These are phyloP conservation scores for Copsychus sechellarum DNA, from an alignment of 2,113 vertebrate genomes.

Conservation along the genomic window DNA sequence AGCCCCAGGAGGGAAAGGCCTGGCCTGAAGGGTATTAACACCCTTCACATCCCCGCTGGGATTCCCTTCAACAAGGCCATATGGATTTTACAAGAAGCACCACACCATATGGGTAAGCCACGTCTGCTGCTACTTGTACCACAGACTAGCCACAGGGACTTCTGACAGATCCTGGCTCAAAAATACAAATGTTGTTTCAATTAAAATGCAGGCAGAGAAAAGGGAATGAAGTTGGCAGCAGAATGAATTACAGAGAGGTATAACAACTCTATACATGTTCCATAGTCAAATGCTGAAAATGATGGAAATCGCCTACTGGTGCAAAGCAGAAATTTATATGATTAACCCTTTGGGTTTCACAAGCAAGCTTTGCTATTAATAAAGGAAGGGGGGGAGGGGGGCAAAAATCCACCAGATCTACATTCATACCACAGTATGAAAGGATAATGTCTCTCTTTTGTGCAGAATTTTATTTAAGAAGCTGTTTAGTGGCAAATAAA, in stretches of 20 bases:
- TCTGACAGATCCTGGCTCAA: conserved; percentile 83
- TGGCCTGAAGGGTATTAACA: conserved; percentile 90
- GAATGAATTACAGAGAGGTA: conserved; percentile 73
- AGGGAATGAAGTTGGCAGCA: conserved; percentile 79
- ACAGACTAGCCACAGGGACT: conserved; percentile 84
- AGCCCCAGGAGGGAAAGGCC: conserved; percentile 88
- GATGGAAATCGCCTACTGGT: conserved; percentile 41
- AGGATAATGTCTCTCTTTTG: not conserved
- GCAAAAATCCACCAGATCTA: not conserved
- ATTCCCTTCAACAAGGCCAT: conserved; percentile 91
- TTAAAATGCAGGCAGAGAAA: conserved; percentile 83
- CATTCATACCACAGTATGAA: not conserved
- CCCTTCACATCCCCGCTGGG: conserved; percentile 89
- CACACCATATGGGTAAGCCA: conserved; percentile 93
- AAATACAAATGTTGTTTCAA: conserved; percentile 87
- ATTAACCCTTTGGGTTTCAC: conserved; percentile 39
- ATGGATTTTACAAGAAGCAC: conserved; percentile 93
- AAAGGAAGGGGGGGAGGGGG: not conserved
- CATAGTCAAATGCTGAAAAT: conserved; percentile 49
- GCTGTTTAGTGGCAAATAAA: conserved; percentile 61
- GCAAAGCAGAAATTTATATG: conserved; percentile 35
- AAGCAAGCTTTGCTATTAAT: not conserved
- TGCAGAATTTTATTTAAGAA: conserved; percentile 44
- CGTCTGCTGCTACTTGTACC: conserved; percentile 87
- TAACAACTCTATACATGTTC: conserved; percentile 66